Evolutionary conservation across 2,797 vertebrate genomes (phyloP), one percentile per base, ranked within the genome.

Genomic region (Catharus ustulatus): DNA sequence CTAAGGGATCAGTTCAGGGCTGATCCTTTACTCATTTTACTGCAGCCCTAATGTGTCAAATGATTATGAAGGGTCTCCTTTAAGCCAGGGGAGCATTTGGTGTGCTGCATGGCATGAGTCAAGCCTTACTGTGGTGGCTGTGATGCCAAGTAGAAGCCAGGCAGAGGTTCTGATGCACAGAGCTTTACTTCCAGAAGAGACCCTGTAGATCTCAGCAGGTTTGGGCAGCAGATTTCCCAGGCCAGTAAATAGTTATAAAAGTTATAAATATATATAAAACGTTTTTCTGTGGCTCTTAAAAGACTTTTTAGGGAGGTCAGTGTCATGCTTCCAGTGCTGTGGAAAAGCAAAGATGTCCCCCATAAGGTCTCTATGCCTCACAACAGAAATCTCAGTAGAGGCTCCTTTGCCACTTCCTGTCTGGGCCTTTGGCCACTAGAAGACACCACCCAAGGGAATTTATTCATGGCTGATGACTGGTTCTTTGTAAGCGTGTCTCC

Each of bases 351-450:
- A 66, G 26, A 27, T 54, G 68, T 20, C 8, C 22, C 11, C 9
- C 3, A 0, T 9, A 30, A 49, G 19, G 57, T 68, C 0, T 0
- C 66, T 49, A 48, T 82, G 32, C 8, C 34, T 79, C 3, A 0
- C 48, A 67, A 45, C 20, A 87, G 51, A 79, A 84, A 12, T 49
- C 30, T 27, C 27, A 22, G 9, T 7, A 51, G 52, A 52, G 16
- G 48, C 63, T 34, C 8, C 45, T 40, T 69, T 0, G 0, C 51
- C 7, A 0, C 27, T 45, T 62, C 8, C 16, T 18, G 2, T n/a
- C 49, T 63, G 10, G 32, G 29, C 36, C 77, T 80, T 45, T 69
- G 62, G 21, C 21, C 10, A 15, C 57, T 34, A 20, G 46, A 63
- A 91, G 43, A 29, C 8, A 42, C 22, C 34, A n/a, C 54, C 16